Conservation (phyloP, 2,888 invertebrate species). For the Margaritifera margaritifera region DNA sequence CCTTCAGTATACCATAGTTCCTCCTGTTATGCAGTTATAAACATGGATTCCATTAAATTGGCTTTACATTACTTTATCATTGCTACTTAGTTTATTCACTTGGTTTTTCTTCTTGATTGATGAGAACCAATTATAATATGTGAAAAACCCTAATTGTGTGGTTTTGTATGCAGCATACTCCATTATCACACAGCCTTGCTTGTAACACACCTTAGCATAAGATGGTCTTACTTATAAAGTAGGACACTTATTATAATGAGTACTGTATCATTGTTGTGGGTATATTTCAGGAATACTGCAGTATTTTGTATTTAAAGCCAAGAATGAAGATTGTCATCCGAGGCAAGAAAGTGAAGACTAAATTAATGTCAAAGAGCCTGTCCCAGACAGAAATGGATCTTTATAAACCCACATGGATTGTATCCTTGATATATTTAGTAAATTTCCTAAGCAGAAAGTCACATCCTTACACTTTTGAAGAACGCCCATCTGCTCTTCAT, state of each 20-base stretch:
- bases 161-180: too few species aligned
- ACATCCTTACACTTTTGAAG: too few species aligned
- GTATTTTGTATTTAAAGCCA: conserved; percentile 69
- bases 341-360: conserved; percentile 65
- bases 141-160: too few species aligned
- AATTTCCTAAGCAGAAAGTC: too few species aligned
- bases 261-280: not conserved
- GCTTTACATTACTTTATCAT: not conserved
- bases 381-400: conserved; percentile 63
- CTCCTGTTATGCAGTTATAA: too few species aligned
- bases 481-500: too few species aligned
- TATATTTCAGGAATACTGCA: conserved; percentile 66
- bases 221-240: not conserved
- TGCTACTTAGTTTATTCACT: not conserved
- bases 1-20: too few species aligned
- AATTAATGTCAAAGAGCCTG: conserved; percentile 66
- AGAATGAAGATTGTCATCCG: conserved; percentile 70
- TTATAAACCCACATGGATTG: conserved; percentile 66
- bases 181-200: not conserved
- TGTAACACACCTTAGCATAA: not conserved
- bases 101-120: conserved; percentile 1
- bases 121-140: not conserved
- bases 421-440: conserved; percentile 48
- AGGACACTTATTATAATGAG: not conserved
- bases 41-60: too few species aligned